phyloP scores from a whole-genome alignment of 2,797 vertebrate genomes.

The Acanthurus lineatus region DNA sequence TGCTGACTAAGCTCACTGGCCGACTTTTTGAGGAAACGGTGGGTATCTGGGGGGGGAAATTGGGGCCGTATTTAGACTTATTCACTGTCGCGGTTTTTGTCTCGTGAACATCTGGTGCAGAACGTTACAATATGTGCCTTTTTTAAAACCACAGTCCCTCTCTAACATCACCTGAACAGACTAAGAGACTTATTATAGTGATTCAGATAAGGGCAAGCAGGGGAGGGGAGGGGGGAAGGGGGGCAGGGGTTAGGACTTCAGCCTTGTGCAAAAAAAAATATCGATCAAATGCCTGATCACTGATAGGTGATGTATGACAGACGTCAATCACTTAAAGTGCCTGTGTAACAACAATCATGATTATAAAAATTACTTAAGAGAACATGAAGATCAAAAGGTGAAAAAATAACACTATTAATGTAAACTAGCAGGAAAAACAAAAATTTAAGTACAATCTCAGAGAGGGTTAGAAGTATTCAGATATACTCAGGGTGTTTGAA shows the following conservation, averaged over 20 bases:
- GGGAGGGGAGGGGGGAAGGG: background rate
- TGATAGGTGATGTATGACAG: slow-evolving; percentile 57
- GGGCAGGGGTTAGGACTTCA: slow-evolving; percentile 38
- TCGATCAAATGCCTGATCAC: slow-evolving; percentile 73
- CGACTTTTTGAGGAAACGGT: slow-evolving; percentile 18
- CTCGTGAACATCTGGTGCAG: slow-evolving; percentile 19
- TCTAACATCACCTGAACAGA: slow-evolving; percentile 4
- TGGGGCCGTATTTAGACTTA: background rate
- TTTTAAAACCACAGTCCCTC: slow-evolving; percentile 12
- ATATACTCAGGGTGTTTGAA: slow-evolving; percentile 34
- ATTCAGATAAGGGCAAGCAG: slow-evolving; percentile 20
- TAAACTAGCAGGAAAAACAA: slow-evolving; percentile 48
- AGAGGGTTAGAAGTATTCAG: slow-evolving; percentile 48
- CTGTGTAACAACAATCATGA: slow-evolving; percentile 82
- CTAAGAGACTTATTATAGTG: slow-evolving; percentile 14
- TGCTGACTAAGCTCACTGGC: slow-evolving; percentile 47
- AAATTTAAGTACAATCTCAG: slow-evolving; percentile 58
- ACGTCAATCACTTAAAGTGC: slow-evolving; percentile 85
- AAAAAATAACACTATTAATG: slow-evolving; percentile 34
- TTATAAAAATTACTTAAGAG: slow-evolving; percentile 52
- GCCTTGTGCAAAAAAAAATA: slow-evolving; percentile 81
- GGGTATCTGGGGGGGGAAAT: slow-evolving; percentile 18
- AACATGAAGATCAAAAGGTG: slow-evolving; percentile 48
- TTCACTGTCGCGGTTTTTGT: slow-evolving; percentile 16
- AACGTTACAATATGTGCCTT: slow-evolving; percentile 59